These are phyloP conservation scores for Cancer borealis DNA, from an alignment of 2,888 invertebrate species.

Conservation along the genomic window DNA sequence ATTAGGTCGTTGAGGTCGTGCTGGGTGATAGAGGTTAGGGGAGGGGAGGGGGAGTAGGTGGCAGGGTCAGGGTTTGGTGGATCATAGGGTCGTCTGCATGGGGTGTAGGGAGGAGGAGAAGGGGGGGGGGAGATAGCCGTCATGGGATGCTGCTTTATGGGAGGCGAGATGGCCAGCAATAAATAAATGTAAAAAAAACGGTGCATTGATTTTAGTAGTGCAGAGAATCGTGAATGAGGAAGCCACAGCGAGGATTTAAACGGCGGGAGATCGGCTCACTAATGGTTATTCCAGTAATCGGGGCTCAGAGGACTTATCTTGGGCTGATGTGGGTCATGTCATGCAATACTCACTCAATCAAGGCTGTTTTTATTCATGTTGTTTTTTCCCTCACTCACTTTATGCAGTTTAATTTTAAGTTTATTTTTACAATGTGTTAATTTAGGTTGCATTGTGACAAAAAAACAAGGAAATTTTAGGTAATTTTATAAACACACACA, in stretches of 20 bases:
- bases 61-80: background rate
- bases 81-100: background rate
- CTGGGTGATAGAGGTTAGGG: background rate
- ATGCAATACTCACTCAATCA: no score
- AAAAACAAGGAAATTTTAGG: background rate
- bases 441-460: background rate
- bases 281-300: background rate
- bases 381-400: background rate
- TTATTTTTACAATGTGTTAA: background rate
- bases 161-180: background rate
- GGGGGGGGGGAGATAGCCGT: background rate
- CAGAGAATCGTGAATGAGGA: background rate
- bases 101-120: background rate
- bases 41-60: background rate
- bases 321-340: no score
- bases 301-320: no score
- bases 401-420: background rate
- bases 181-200: background rate
- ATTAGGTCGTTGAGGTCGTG: constrained; percentile 34
- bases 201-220: background rate
- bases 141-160: constrained; percentile 28
- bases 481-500: background rate
- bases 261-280: background rate
- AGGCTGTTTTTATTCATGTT: background rate
- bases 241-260: background rate